Evolutionary conservation across 2,113 vertebrate species (phyloP).

Genomic region (Stegostoma tigrinum): DNA sequence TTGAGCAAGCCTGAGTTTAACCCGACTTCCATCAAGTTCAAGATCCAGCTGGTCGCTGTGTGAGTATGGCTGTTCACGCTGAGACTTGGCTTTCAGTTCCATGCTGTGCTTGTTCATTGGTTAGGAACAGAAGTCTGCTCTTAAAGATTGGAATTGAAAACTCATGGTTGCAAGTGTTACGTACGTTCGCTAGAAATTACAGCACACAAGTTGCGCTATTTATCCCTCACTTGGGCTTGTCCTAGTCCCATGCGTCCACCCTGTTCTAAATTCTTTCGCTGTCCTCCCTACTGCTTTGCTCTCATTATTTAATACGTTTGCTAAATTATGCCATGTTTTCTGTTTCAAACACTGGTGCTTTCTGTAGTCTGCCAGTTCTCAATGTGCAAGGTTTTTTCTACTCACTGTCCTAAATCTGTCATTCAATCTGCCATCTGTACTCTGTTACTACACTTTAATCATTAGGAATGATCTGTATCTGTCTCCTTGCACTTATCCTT

Average conservation of each 20-base stretch:
- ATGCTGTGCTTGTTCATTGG: not conserved
- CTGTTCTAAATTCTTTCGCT: not conserved
- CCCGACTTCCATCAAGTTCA: slow-evolving; percentile 98
- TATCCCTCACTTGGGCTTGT: not conserved
- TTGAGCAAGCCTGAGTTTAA: slow-evolving; percentile 98
- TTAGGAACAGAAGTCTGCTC: not conserved
- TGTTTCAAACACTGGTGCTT: not conserved
- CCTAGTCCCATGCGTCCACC: not conserved
- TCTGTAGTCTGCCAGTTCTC: not conserved
- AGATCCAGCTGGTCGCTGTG: slow-evolving; percentile 97
- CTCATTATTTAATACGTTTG: not conserved
- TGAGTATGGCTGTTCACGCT: slow-evolving; percentile 58
- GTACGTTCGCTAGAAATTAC: not conserved
- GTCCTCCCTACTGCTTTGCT: not conserved
- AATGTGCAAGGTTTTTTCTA: not conserved
- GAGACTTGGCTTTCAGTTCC: not conserved
- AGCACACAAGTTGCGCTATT: not conserved
- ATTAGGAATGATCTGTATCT: not conserved
- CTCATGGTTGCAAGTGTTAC: not conserved
- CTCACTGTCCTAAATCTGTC: not conserved
- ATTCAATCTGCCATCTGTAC: not conserved
- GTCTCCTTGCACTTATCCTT: not conserved
- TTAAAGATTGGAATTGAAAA: not conserved
- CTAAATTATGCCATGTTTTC: not conserved
- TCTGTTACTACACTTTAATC: not conserved